phyloP scores from a whole-genome alignment of 1,140 invertebrate genomes.

The Ceratina australensis region DNA sequence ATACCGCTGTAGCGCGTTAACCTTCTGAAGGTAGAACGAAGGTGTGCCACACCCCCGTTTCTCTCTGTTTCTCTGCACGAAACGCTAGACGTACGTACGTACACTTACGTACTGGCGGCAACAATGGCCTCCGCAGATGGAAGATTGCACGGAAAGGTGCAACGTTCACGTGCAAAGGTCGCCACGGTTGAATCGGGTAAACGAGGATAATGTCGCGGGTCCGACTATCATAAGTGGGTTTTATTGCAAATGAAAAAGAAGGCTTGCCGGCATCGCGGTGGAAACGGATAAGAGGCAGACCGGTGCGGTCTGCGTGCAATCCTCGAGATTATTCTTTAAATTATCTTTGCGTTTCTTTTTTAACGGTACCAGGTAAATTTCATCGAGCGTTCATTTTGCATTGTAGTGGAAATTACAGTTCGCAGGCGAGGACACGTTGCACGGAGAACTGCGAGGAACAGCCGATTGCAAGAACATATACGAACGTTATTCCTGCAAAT shows the following conservation, averaged over 20 bases:
- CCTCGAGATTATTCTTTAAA: neutral
- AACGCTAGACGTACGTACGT: neutral
- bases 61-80: conserved; percentile 35
- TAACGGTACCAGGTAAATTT: neutral
- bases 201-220: conserved; percentile 46
- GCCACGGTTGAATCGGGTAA: conserved; percentile 55
- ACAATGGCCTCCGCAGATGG: conserved; percentile 62
- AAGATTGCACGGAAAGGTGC: conserved; percentile 64
- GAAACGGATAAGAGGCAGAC: neutral
- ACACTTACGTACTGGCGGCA: conserved; percentile 10
- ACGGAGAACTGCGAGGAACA: too few relatives aligned
- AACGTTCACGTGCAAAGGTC: conserved; percentile 63
- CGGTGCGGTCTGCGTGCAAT: neutral
- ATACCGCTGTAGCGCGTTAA: conserved; percentile 57
- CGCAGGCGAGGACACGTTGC: too few relatives aligned
- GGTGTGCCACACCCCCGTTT: conserved; percentile 65
- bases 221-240: conserved; percentile 17
- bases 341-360: neutral
- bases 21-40: conserved; percentile 68
- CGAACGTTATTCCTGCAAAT: too few relatives aligned
- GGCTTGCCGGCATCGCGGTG: conserved; percentile 4
- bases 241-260: conserved; percentile 12
- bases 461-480: too few relatives aligned
- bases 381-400: too few relatives aligned
- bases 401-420: too few relatives aligned